These are phyloP conservation scores for Belonocnema kinseyi DNA, from an alignment of 1,140 invertebrate species.

Conservation along the genomic window DNA sequence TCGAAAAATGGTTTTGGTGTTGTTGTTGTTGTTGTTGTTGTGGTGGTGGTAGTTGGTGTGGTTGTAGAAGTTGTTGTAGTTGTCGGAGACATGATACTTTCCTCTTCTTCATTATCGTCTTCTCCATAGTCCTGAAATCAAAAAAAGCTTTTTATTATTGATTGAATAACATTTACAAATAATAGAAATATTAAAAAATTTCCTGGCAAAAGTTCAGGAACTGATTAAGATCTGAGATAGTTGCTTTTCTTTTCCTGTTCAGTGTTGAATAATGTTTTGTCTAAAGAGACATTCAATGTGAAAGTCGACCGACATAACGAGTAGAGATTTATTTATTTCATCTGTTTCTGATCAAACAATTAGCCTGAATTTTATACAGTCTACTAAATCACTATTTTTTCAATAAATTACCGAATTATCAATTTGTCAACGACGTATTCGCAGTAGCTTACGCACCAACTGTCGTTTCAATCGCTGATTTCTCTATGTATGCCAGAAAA, in stretches of 20 bases:
- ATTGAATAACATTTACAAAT: background rate
- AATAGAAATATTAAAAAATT: background rate
- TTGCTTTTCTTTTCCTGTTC: background rate
- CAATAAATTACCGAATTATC: background rate
- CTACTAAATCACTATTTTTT: background rate
- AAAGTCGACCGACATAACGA: conserved; percentile 7
- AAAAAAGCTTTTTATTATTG: conserved; percentile 33
- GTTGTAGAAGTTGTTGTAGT: conserved; percentile 37
- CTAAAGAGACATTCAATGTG: background rate
- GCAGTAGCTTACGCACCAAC: background rate
- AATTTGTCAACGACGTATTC: background rate
- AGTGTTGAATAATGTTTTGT: conserved; percentile 5
- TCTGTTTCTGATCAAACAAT: conserved; percentile 25
- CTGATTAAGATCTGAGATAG: background rate
- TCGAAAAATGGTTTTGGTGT: conserved; percentile 44
- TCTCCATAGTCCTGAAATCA: conserved; percentile 64
- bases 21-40: conserved; percentile 50
- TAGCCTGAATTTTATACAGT: background rate
- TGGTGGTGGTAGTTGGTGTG: conserved; percentile 47
- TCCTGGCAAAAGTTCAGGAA: background rate
- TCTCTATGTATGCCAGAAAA: background rate
- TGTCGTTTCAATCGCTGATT: background rate
- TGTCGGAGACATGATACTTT: conserved; percentile 30
- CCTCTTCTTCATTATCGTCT: conserved; percentile 58
- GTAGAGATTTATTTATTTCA: conserved; percentile 20